Conservation (phyloP, 2,888 invertebrate genomes). For the Drosophila testacea region DNA sequence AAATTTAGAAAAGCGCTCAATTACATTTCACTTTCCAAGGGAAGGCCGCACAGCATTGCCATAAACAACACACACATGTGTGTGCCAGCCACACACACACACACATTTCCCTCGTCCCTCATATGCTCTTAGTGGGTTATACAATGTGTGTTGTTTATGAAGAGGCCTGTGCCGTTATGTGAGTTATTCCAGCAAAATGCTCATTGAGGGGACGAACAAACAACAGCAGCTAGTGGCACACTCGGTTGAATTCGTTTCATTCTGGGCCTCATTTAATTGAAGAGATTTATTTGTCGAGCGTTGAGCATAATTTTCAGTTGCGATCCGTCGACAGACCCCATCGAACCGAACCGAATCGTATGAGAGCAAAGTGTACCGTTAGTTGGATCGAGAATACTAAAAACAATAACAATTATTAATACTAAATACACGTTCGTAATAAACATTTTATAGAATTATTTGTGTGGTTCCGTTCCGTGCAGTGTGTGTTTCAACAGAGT, state of each 20-base stretch:
- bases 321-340: slow-evolving; percentile 59
- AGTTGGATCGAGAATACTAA: slow-evolving; percentile 10
- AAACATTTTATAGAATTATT: slow-evolving; percentile 33
- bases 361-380: slow-evolving; percentile 8
- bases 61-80: slow-evolving; percentile 37
- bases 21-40: slow-evolving; percentile 78
- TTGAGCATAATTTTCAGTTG: slow-evolving; percentile 58
- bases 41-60: slow-evolving; percentile 58
- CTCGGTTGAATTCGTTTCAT: slow-evolving; percentile 55
- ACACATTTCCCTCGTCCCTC: slow-evolving; percentile 14
- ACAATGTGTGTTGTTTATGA: slow-evolving; percentile 68
- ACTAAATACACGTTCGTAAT: slow-evolving; percentile 28
- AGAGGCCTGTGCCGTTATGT: slow-evolving; percentile 37
- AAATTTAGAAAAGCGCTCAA: slow-evolving; percentile 68
- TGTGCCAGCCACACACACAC: slow-evolving; percentile 17
- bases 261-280: slow-evolving; percentile 73
- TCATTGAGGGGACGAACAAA: slow-evolving; percentile 31
- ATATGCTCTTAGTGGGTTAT: slow-evolving; percentile 41
- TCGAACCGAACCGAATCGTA: slow-evolving; percentile 27
- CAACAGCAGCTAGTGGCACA: slow-evolving; percentile 17
- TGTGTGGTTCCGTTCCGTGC: slow-evolving; percentile 16
- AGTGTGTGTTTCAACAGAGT: slow-evolving; percentile 12
- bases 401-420: slow-evolving; percentile 36
- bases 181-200: slow-evolving; percentile 58
- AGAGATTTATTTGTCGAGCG: slow-evolving; percentile 66